Base-by-base conservation (phyloP, 2,113 vertebrate genomes). In the Oostethus manadensis region DNA sequence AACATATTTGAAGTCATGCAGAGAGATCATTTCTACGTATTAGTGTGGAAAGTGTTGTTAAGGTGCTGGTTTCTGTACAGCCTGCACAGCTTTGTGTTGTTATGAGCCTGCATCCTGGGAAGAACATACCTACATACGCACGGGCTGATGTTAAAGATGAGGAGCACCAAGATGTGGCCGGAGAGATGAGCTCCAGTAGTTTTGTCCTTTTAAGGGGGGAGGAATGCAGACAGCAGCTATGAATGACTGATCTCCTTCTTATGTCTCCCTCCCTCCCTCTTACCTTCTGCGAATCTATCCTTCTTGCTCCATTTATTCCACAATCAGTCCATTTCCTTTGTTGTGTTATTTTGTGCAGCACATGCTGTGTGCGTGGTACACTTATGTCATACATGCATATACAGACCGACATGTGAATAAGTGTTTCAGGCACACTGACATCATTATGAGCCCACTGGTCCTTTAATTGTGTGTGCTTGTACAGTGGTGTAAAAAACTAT, bases 191-290 rank as follows among this genome's bases (percentile, higher is more conserved):
- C 76, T 82, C 74, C 77, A 79, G 76, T 73, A 66, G 74, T 87
- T 84, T 84, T 88, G 75, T 80, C 89, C 87, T 83, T 89, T 89
- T 90, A 88, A 86, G 89, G 83, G 77, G 78, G 73, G 59, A 87
- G 86, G 89, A 87, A 89, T 90, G 84, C 75, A 68, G 51, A 73
- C 55, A 64, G 70, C 71, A 68, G 81, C 78, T 65, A 80, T 87
- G 80, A 88, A 80, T 84, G 84, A 86, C 74, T 76, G 81, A 86
- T 81, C 78, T 76, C 62, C 56, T 68, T 70, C 78, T 74, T 51
- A 13, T 54, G 20, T 73, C 68, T 57, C 51, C 58, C 38, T 55
- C 50, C 56, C 26, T 47, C 45, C 51, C 45, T 42, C 43, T 60
- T 20, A 58, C 48, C 40, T 59, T 23, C 56, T 44, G 45, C 46